phyloP scores from a whole-genome alignment of 2,797 vertebrate genomes.

The Cetoscarus ocellatus region DNA sequence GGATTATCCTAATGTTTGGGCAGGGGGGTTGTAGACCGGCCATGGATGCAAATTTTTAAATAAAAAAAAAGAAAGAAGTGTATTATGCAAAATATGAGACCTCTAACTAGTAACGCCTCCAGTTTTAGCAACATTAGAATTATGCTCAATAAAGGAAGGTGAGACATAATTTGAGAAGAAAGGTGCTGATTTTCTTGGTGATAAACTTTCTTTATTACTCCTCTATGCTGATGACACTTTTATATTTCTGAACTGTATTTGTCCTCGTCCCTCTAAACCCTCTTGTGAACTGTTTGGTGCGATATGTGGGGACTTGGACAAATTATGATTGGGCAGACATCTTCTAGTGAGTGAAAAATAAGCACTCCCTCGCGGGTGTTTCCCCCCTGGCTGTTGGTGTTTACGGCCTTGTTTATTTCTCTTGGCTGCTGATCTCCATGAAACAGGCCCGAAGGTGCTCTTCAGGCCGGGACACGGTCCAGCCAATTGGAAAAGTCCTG shows the following conservation, averaged over 20 bases:
- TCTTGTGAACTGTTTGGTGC: conserved; percentile 20
- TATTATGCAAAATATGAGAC: no score
- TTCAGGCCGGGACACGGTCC: conserved; percentile 46
- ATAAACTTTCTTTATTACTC: background rate
- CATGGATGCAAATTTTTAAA: no score
- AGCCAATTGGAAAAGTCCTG: conserved; percentile 27
- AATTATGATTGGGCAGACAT: conserved; percentile 46
- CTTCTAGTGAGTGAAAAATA: conserved; percentile 52
- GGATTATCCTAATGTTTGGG: no score
- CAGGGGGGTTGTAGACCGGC: no score
- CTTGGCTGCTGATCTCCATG: conserved; percentile 57
- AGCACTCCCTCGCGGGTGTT: conserved; percentile 41
- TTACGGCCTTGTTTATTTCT: conserved; percentile 75
- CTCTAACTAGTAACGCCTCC: no score
- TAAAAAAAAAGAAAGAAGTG: no score
- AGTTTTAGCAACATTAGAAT: no score
- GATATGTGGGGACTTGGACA: conserved; percentile 46
- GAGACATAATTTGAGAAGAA: no score
- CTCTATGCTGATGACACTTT: conserved; percentile 19
- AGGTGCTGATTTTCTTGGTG: conserved; percentile 12
- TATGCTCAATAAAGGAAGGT: no score
- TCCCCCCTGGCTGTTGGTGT: conserved; percentile 55
- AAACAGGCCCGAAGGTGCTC: conserved; percentile 57
- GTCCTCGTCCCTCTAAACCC: conserved; percentile 11
- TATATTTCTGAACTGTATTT: conserved; percentile 3